Evolutionary conservation across 2,797 vertebrate genomes (phyloP).

Genomic region (Malacoraja senta): DNA sequence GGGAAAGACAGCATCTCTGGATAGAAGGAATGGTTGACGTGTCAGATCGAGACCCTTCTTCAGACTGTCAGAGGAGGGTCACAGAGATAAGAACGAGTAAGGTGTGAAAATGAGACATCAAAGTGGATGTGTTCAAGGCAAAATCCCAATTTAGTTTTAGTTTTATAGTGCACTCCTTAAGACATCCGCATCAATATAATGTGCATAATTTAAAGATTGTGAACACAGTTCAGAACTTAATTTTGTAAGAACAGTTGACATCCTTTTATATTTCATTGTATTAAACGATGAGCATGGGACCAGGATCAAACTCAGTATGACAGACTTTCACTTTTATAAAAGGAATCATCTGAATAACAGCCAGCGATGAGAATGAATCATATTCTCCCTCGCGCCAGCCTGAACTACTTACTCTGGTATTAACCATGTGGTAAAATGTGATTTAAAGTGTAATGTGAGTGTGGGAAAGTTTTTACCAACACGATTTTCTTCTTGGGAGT

Average conservation of each 20-base stretch:
- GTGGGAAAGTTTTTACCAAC: background rate
- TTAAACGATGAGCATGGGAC: background rate
- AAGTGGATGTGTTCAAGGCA: background rate
- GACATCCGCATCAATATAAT: background rate
- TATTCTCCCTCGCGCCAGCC: background rate
- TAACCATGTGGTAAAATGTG: background rate
- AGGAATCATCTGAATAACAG: background rate
- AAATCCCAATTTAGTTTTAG: background rate
- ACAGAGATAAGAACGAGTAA: no score
- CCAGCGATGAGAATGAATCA: background rate
- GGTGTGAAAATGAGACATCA: no score
- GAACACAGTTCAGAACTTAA: background rate
- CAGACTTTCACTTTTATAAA: background rate
- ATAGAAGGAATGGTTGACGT: no score
- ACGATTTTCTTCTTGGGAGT: background rate
- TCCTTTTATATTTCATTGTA: background rate
- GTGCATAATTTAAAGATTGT: background rate
- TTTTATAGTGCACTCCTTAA: background rate
- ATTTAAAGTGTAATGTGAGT: constrained; percentile 6
- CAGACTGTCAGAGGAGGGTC: no score
- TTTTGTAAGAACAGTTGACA: background rate
- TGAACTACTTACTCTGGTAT: background rate
- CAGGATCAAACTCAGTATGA: background rate
- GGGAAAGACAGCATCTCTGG: no score
- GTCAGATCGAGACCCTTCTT: no score